Evolutionary conservation across 2,113 vertebrate genomes (phyloP).

Genomic region (Spheniscus mendiculus): DNA sequence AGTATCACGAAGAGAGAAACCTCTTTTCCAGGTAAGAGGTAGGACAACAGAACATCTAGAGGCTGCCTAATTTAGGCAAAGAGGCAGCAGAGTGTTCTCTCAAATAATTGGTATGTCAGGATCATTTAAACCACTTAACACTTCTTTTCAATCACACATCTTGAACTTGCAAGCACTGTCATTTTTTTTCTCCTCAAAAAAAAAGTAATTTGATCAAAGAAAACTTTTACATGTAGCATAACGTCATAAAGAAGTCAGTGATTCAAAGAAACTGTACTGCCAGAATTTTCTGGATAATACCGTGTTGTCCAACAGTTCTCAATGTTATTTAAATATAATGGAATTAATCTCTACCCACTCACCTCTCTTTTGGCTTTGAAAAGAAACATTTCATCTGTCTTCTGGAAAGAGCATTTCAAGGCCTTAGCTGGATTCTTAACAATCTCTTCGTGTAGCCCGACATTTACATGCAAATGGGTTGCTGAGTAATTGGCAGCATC

Average conservation of each 20-base stretch:
- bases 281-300: slow-evolving; percentile 9
- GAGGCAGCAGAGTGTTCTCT: background rate
- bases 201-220: background rate
- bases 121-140: background rate
- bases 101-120: background rate
- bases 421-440: slow-evolving; percentile 75
- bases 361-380: slow-evolving; percentile 90
- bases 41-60: background rate
- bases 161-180: background rate
- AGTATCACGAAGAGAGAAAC: background rate
- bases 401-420: slow-evolving; percentile 82
- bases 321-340: background rate
- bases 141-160: background rate
- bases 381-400: slow-evolving; percentile 89
- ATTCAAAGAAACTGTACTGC: background rate
- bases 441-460: slow-evolving; percentile 79
- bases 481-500: slow-evolving; percentile 88
- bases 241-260: background rate
- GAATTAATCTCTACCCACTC: slow-evolving; percentile 20
- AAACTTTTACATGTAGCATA: background rate
- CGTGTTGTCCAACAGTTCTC: background rate
- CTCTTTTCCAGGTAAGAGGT: background rate
- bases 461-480: slow-evolving; percentile 83
- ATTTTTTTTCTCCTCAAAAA: background rate
- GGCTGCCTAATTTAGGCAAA: background rate